phyloP scores from a whole-genome alignment of 2,797 vertebrate species.

The Urophycis tenuis region DNA sequence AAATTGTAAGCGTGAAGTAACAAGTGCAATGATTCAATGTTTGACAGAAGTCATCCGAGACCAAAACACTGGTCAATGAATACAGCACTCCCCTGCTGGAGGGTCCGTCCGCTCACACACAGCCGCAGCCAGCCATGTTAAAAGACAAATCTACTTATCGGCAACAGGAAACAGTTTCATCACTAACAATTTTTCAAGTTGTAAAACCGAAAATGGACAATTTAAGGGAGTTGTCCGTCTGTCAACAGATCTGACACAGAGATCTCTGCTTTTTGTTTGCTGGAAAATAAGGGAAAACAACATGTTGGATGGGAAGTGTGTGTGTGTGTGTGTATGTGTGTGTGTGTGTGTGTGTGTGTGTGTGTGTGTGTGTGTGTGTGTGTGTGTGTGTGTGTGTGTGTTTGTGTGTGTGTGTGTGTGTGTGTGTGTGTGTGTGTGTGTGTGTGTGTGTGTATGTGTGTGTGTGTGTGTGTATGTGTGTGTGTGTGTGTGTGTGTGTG shows the following conservation, averaged over 20 bases:
- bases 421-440: too few species aligned
- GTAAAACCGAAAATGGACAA: conserved; percentile 13
- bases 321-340: too few species aligned
- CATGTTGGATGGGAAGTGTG: conserved; percentile 27
- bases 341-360: too few species aligned
- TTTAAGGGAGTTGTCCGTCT: neutral
- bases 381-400: too few species aligned
- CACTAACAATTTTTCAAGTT: conserved; percentile 31
- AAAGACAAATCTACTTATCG: conserved; percentile 26
- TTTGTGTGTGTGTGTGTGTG: too few species aligned
- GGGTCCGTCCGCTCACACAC: conserved; percentile 41
- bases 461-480: too few species aligned
- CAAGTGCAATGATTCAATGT: conserved; percentile 53
- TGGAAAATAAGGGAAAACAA: neutral
- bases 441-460: too few species aligned
- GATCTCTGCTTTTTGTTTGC: conserved; percentile 19
- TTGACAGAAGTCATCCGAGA: conserved; percentile 56
- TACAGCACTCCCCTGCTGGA: conserved; percentile 33
- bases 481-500: too few species aligned
- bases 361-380: too few species aligned
- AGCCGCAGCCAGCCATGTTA: conserved; percentile 25
- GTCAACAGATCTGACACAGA: neutral
- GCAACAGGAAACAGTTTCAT: conserved; percentile 33
- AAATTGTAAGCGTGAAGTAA: conserved; percentile 48
- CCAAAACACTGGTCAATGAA: conserved; percentile 49